A percentile compares a stretch with the other conserved stretches of the same genome.
Evolutionary conservation across 1,140 invertebrate species (phyloP).

Genomic region (Callitettix versicolor): DNA sequence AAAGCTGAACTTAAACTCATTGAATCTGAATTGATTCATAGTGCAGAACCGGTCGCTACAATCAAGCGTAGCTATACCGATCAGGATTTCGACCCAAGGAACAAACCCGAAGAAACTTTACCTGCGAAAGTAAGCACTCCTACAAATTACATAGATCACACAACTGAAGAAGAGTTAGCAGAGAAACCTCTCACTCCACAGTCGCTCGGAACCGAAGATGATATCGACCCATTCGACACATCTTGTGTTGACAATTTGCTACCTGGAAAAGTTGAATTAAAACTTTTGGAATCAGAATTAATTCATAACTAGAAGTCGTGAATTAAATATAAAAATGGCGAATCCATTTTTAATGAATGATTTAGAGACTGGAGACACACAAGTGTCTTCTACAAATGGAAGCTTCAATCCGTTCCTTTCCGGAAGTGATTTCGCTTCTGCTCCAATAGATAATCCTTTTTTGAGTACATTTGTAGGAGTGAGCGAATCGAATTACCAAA

Average conservation of each 20-base stretch:
- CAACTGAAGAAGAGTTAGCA: conserved; percentile 17
- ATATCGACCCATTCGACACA: conserved; percentile 72
- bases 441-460: conserved; percentile 45
- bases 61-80: conserved; percentile 17
- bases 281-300: conserved; percentile 59
- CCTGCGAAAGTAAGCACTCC: not conserved
- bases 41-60: not conserved
- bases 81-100: conserved; percentile 24
- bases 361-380: conserved; percentile 31
- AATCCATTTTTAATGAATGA: conserved; percentile 72
- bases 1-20: conserved; percentile 63
- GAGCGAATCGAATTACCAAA: conserved; percentile 10
- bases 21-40: conserved; percentile 50
- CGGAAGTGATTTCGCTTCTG: conserved; percentile 34
- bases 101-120: conserved; percentile 2
- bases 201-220: conserved; percentile 32
- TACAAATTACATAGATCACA: conserved; percentile 6
- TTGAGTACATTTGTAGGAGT: conserved; percentile 28
- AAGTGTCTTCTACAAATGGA: conserved; percentile 19
- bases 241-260: conserved; percentile 57
- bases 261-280: conserved; percentile 61
- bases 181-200: conserved; percentile 29
- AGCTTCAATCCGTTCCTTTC: conserved; percentile 63
- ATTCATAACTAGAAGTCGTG: conserved; percentile 15
- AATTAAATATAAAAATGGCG: conserved; percentile 25